A percentile compares a stretch with the other conserved stretches of the same genome.
Evolutionary conservation across 1,140 invertebrate genomes (phyloP).

Genomic region (Centruroides sculpturatus): DNA sequence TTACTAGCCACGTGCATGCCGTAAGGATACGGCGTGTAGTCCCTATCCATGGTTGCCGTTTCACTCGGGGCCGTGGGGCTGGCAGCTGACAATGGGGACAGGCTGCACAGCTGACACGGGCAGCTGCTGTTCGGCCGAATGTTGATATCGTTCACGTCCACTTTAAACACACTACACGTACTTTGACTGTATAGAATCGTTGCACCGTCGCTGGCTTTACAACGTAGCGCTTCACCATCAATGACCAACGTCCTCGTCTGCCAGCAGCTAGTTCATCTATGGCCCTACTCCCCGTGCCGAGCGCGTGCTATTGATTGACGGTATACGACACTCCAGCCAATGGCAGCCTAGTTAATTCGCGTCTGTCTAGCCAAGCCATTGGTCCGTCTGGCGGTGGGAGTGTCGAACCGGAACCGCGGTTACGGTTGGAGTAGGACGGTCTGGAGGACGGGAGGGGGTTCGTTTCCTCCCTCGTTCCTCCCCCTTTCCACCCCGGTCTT

Average conservation of each 20-base stretch:
- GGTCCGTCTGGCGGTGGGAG: neutral
- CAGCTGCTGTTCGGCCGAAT: conserved; percentile 12
- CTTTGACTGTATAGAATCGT: too few species aligned
- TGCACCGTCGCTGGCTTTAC: too few species aligned
- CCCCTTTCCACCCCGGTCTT: too few species aligned
- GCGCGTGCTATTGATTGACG: too few species aligned
- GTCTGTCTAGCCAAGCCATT: neutral
- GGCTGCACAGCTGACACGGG: conserved; percentile 12
- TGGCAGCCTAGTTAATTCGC: neutral
- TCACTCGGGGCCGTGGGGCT: conserved; percentile 1
- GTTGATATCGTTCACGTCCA: neutral
- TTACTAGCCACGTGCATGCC: conserved; percentile 2
- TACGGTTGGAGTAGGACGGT: neutral
- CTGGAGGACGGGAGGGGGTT: neutral
- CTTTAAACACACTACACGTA: too few species aligned
- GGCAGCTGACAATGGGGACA: conserved; percentile 6
- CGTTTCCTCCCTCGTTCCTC: neutral
- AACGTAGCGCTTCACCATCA: too few species aligned
- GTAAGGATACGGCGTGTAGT: conserved; percentile 15
- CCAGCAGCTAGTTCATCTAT: too few species aligned
- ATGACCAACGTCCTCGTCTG: too few species aligned
- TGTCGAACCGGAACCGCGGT: neutral
- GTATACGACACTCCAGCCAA: neutral
- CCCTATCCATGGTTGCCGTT: conserved; percentile 16
- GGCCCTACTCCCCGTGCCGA: too few species aligned